Conservation (phyloP, 2,888 invertebrate genomes). For the Branchipolynoe longqiensis region DNA sequence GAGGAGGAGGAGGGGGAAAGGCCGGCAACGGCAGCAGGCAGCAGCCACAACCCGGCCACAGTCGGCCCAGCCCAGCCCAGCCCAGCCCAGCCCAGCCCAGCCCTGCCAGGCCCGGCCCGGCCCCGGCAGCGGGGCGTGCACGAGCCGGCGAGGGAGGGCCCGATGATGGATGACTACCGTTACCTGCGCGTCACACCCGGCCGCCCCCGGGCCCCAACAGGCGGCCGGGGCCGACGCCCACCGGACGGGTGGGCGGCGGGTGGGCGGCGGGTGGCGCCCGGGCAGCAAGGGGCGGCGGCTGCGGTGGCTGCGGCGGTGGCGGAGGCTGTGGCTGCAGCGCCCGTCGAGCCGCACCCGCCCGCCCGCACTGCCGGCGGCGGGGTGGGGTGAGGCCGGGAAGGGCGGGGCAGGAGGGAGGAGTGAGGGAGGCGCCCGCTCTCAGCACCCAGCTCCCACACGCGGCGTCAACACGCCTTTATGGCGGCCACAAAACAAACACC, state of each 20-base stretch:
- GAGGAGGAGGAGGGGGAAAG: not conserved
- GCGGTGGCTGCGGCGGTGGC: not conserved
- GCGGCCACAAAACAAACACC: constrained; percentile 47
- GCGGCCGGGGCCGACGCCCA: not conserved
- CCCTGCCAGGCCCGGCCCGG: no score
- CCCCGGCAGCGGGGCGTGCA: not conserved
- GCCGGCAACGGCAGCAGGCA: not conserved
- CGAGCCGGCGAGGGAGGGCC: not conserved
- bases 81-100: no score
- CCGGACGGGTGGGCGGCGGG: not conserved
- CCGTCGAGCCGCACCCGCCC: not conserved
- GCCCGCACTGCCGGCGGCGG: not conserved
- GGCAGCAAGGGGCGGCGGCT: not conserved
- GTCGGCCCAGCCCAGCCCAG: no score
- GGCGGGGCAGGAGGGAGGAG: not conserved
- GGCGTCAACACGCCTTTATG: constrained; percentile 47
- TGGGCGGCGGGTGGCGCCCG: not conserved
- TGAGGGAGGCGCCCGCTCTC: not conserved
- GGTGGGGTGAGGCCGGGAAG: not conserved
- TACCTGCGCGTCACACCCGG: constrained; percentile 33
- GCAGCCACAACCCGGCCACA: no score
- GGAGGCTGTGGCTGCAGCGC: not conserved
- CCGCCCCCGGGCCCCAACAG: not conserved
- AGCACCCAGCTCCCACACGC: constrained; percentile 5
- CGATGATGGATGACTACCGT: constrained; percentile 53